These are phyloP conservation scores for Halesus radiatus DNA, from an alignment of 1,140 invertebrate genomes.

Conservation along the genomic window DNA sequence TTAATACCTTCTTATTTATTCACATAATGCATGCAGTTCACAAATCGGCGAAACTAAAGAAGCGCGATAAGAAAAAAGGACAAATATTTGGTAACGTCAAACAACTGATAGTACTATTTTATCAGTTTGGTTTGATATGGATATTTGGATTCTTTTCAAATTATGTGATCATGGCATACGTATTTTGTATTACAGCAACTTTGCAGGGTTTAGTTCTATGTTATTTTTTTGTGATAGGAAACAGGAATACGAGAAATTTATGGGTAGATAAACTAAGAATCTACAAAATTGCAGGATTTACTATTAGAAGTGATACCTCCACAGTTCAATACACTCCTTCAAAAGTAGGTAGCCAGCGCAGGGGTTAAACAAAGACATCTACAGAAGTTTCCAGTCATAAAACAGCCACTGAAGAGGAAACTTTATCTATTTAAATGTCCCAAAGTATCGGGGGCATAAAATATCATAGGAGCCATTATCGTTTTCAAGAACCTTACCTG, in stretches of 20 bases:
- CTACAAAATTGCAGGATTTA: neutral
- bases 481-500: no score
- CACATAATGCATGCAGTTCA: slow-evolving; percentile 65
- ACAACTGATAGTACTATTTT: slow-evolving; percentile 68
- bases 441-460: no score
- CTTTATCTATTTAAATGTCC: no score
- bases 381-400: no score
- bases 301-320: no score
- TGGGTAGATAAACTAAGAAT: neutral
- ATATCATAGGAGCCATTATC: no score
- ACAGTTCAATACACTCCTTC: no score
- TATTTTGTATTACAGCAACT: slow-evolving; percentile 69
- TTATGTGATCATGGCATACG: slow-evolving; percentile 63
- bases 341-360: no score
- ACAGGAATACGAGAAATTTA: neutral
- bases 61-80: slow-evolving; percentile 61
- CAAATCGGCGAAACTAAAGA: slow-evolving; percentile 63
- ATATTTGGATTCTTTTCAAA: slow-evolving; percentile 66
- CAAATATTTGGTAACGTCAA: slow-evolving; percentile 63
- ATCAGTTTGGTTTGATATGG: slow-evolving; percentile 69
- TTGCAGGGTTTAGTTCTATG: slow-evolving; percentile 31
- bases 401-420: no score
- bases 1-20: slow-evolving; percentile 68
- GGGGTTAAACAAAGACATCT: no score
- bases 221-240: slow-evolving; percentile 20